These are phyloP conservation scores for Clitarchus hookeri DNA, from an alignment of 2,888 invertebrate genomes.

Conservation along the genomic window DNA sequence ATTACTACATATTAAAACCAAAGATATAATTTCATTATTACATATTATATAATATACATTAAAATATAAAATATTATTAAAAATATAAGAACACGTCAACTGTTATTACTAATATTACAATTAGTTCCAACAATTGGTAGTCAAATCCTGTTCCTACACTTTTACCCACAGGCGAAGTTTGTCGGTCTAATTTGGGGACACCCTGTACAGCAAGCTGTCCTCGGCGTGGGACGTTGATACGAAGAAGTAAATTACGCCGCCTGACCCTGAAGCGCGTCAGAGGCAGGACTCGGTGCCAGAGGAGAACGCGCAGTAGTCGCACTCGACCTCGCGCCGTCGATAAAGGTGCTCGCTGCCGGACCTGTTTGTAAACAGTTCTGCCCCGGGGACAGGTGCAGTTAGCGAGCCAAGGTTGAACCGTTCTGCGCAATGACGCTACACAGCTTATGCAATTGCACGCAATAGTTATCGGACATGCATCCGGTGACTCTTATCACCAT, in stretches of 20 bases:
- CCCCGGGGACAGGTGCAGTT: not conserved
- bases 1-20: no score
- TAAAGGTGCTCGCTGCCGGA: constrained; percentile 14
- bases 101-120: no score
- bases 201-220: no score
- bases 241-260: not conserved
- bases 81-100: no score
- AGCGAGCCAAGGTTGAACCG: not conserved
- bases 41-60: no score
- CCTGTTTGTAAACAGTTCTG: not conserved
- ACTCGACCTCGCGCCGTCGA: not conserved
- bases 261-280: not conserved
- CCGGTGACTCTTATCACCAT: not conserved
- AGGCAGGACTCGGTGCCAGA: not conserved
- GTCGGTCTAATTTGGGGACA: no score
- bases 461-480: not conserved
- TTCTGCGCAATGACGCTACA: not conserved
- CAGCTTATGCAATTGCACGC: not conserved
- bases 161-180: no score
- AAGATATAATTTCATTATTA: no score
- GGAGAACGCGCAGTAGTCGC: not conserved
- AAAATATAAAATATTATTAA: no score
- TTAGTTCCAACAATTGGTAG: no score
- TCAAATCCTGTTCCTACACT: no score
- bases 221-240: not conserved